phyloP scores from a whole-genome alignment of 2,797 vertebrate genomes.

The Aeoliscus strigatus region DNA sequence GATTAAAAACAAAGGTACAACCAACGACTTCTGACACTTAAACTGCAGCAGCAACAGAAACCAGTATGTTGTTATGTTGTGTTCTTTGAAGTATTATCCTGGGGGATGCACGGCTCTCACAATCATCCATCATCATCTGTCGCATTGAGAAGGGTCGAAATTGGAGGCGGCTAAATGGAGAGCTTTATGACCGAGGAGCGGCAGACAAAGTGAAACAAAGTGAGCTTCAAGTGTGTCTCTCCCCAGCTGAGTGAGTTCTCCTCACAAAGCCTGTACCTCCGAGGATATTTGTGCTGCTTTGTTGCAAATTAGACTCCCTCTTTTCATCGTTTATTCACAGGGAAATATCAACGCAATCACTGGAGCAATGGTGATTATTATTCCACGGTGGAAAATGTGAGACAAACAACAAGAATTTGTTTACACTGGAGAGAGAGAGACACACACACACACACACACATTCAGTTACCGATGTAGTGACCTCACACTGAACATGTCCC shows the following conservation, averaged over 20 bases:
- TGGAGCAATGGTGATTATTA: constrained; percentile 40
- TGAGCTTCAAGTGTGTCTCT: constrained; percentile 57
- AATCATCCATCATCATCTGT: constrained; percentile 71
- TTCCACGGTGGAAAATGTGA: constrained; percentile 20
- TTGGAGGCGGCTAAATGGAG: constrained; percentile 62
- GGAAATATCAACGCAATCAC: constrained; percentile 47
- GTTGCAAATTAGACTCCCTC: constrained; percentile 51
- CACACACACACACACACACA: no score
- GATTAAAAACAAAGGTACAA: constrained; percentile 75
- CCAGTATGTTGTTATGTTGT: constrained; percentile 67
- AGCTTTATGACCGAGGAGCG: constrained; percentile 59
- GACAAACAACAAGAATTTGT: constrained; percentile 29
- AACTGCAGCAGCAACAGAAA: no score
- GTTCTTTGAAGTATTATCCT: constrained; percentile 70
- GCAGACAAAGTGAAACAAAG: constrained; percentile 61
- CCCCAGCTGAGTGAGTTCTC: constrained; percentile 39
- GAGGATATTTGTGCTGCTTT: constrained; percentile 52
- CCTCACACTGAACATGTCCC: no score
- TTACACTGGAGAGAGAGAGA: constrained; percentile 27
- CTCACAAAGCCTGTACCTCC: constrained; percentile 28
- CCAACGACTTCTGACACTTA: no score
- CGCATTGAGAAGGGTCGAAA: constrained; percentile 71
- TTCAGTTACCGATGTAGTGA: no score
- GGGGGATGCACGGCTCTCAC: constrained; percentile 56
- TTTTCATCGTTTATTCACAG: constrained; percentile 39